phyloP scores from a whole-genome alignment of 1,140 invertebrate species.

The Aphis craccivora region DNA sequence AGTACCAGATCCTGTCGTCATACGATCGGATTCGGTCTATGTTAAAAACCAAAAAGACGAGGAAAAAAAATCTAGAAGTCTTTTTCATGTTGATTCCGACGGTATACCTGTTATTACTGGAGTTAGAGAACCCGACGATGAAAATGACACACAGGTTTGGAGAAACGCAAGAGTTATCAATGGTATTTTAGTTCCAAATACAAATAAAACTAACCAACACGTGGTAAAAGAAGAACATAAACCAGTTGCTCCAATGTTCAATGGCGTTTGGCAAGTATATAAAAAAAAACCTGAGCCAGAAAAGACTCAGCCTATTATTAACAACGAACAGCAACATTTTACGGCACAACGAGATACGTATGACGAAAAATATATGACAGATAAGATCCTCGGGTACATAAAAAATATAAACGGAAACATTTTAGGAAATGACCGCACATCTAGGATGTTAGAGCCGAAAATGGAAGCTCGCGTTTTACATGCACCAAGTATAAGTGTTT shows the following conservation, averaged over 20 bases:
- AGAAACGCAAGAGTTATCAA: conserved; percentile 86
- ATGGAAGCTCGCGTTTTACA: conserved; percentile 75
- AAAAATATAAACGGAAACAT: conserved; percentile 70
- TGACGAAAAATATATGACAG: conserved; percentile 60
- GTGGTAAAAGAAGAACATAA: conserved; percentile 31
- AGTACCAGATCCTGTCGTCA: conserved; percentile 73
- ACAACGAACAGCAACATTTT: background rate
- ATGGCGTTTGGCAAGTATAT: conserved; percentile 50
- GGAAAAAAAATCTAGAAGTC: conserved; percentile 67
- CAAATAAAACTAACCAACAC: conserved; percentile 59
- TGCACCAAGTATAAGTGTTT: conserved; percentile 70
- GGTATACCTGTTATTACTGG: conserved; percentile 82
- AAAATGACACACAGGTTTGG: conserved; percentile 82
- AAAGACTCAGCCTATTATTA: background rate
- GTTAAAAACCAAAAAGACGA: conserved; percentile 67
- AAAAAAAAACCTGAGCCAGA: conserved; percentile 42
- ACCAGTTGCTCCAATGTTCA: conserved; percentile 28
- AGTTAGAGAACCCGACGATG: conserved; percentile 81
- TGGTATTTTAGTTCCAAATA: conserved; percentile 71
- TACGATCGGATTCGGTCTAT: conserved; percentile 70
- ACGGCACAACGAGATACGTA: conserved; percentile 17
- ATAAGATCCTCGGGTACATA: conserved; percentile 68
- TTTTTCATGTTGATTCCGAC: conserved; percentile 71
- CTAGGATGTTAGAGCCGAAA: conserved; percentile 63
- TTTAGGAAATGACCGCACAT: conserved; percentile 32